phyloP scores from a whole-genome alignment of 2,797 vertebrate genomes.

The Alectoris magna region DNA sequence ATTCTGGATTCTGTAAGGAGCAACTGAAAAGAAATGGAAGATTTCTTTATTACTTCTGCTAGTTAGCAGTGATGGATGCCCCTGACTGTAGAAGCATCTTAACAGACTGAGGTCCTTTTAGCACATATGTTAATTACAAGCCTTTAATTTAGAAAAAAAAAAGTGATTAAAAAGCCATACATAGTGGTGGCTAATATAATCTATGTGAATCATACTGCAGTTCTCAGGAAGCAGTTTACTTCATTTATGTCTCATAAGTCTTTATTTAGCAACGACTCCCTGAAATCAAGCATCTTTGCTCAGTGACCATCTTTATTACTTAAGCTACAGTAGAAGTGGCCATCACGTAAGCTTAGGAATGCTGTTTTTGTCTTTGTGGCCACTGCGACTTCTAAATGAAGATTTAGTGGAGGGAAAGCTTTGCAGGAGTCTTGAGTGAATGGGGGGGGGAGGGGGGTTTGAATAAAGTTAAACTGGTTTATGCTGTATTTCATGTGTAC shows the following conservation, averaged over 20 bases:
- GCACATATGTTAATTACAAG: neutral
- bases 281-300: neutral
- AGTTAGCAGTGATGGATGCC: neutral
- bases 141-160: neutral
- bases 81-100: neutral
- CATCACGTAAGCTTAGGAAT: neutral
- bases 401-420: neutral
- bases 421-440: neutral
- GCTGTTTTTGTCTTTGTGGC: neutral
- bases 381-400: neutral
- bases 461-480: neutral
- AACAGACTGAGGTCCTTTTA: constrained; percentile 5
- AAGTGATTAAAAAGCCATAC: neutral
- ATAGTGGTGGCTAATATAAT: neutral
- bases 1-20: neutral
- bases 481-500: neutral
- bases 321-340: neutral
- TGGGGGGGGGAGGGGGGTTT: neutral
- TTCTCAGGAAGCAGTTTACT: constrained; percentile 2
- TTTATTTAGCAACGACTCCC: constrained; percentile 13
- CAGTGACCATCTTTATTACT: neutral
- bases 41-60: constrained; percentile 12
- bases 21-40: constrained; percentile 15
- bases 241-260: neutral
- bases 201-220: neutral